Evolutionary conservation across 2,797 vertebrate genomes (phyloP).

Genomic region (Fratercula arctica): DNA sequence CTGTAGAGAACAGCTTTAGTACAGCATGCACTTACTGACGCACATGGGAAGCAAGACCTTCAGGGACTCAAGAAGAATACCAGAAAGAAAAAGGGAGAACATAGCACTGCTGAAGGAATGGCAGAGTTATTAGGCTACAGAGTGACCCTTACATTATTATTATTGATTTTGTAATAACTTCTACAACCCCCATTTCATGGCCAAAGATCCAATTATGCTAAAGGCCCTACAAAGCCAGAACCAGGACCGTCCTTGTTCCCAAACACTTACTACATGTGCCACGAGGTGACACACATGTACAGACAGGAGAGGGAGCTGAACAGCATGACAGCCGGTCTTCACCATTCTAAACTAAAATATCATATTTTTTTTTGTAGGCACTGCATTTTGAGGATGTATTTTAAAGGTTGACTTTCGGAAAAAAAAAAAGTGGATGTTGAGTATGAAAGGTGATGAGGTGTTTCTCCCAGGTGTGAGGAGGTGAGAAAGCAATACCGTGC

Average conservation of each 20-base stretch:
- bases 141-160: not conserved
- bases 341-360: not conserved
- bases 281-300: not conserved
- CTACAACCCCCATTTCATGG: not conserved
- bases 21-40: not conserved
- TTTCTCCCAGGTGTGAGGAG: not conserved
- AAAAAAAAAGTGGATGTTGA: not conserved
- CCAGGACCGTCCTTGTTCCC: not conserved
- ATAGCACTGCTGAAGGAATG: accelerated
- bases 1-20: not conserved
- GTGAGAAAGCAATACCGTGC: not conserved
- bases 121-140: not conserved
- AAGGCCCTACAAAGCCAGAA: not conserved
- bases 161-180: not conserved
- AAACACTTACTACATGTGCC: accelerated
- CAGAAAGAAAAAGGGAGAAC: not conserved
- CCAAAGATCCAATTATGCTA: not conserved
- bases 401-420: not conserved
- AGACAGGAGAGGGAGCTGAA: not conserved
- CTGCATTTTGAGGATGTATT: not conserved
- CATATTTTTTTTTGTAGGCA: not conserved
- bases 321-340: not conserved
- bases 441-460: accelerated
- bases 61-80: not conserved
- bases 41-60: not conserved